Conservation (phyloP, 2,113 vertebrate genomes). For the Crotalus tigris region DNA sequence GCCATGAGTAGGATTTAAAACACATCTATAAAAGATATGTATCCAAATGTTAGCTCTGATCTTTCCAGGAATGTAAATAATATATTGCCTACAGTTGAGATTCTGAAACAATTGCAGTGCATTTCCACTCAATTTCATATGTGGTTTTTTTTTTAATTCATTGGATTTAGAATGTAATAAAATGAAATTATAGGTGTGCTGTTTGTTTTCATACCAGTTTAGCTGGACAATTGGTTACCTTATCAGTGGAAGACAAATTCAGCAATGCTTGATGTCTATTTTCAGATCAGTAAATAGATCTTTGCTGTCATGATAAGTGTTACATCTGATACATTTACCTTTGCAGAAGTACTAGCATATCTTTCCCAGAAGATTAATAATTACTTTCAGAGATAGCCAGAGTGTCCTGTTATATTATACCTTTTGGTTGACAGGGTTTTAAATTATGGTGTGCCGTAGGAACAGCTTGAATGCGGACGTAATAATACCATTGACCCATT, state of each 20-base stretch:
- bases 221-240: neutral
- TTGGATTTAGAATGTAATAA: conserved; percentile 16
- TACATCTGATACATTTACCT: neutral
- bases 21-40: neutral
- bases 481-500: neutral
- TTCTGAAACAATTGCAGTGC: conserved; percentile 1
- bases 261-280: neutral
- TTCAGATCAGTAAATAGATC: neutral
- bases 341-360: neutral
- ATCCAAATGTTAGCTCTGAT: neutral
- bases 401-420: neutral
- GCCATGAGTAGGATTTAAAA: neutral
- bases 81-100: conserved; percentile 5
- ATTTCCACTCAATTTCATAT: conserved; percentile 1
- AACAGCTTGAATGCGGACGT: neutral
- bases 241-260: neutral
- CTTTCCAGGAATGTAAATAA: neutral
- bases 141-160: neutral
- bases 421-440: neutral
- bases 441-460: neutral
- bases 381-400: neutral
- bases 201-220: neutral
- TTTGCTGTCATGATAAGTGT: neutral
- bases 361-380: neutral
- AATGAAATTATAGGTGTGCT: neutral